phyloP scores from a whole-genome alignment of 2,797 vertebrate species.

The Amblyopsis hoosieri region DNA sequence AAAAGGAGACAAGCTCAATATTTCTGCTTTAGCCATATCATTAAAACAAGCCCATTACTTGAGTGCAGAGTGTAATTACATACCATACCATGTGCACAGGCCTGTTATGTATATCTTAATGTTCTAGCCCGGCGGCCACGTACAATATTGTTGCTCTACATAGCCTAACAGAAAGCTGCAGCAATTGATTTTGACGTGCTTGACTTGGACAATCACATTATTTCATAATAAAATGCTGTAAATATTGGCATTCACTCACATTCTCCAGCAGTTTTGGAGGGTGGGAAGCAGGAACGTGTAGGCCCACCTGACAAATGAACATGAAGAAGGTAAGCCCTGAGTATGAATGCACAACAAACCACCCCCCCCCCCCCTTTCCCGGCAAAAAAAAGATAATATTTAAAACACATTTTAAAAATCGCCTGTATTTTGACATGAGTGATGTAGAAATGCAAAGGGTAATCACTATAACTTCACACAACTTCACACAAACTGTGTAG shows the following conservation, averaged over 20 bases:
- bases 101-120: slow-evolving; percentile 51
- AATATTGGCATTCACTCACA: slow-evolving; percentile 78
- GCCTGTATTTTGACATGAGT: slow-evolving; percentile 17
- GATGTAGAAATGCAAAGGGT: slow-evolving; percentile 32
- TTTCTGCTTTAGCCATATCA: slow-evolving; percentile 32
- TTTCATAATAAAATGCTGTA: slow-evolving; percentile 65
- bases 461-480: not conserved
- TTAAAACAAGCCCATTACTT: slow-evolving; percentile 30
- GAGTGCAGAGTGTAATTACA: slow-evolving; percentile 35
- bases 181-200: slow-evolving; percentile 58
- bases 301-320: slow-evolving; percentile 42
- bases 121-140: slow-evolving; percentile 24
- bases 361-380: slow-evolving; percentile 22
- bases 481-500: too few species aligned
- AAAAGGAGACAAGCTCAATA: slow-evolving; percentile 20
- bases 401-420: slow-evolving; percentile 6
- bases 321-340: slow-evolving; percentile 45
- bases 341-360: slow-evolving; percentile 37
- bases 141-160: slow-evolving; percentile 30
- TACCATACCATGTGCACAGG: slow-evolving; percentile 26
- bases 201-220: slow-evolving; percentile 66
- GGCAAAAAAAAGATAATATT: slow-evolving; percentile 26
- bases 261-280: slow-evolving; percentile 41
- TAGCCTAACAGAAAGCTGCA: slow-evolving; percentile 37
- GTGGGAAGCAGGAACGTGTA: slow-evolving; percentile 9